Conservation (phyloP, 2,113 vertebrate species). For the Salvator merianae region DNA sequence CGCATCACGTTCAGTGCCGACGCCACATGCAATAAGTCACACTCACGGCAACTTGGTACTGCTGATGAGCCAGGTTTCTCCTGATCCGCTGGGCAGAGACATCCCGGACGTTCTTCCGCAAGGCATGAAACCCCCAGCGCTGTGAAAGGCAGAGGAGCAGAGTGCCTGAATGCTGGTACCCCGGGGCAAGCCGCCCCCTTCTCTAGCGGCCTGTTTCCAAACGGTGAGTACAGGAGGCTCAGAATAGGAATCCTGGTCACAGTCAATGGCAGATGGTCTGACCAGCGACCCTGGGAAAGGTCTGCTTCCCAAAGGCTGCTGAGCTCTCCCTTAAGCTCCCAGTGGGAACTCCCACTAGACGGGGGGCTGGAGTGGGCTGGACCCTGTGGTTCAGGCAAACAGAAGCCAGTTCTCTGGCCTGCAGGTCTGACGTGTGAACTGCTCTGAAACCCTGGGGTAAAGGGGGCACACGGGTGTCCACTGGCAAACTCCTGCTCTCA, state of each 20-base stretch:
- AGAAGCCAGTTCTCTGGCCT: no score
- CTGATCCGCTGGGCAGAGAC: conserved; percentile 71
- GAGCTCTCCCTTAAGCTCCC: no score
- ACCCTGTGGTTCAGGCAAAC: no score
- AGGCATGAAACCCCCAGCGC: conserved; percentile 73
- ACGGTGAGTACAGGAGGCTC: neutral
- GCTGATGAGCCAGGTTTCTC: conserved; percentile 77
- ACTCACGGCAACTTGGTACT: conserved; percentile 69
- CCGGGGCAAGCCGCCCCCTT: neutral
- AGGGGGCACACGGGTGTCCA: no score
- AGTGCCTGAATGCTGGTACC: neutral
- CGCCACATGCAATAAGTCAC: neutral
- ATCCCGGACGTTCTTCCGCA: conserved; percentile 70
- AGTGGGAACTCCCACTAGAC: no score
- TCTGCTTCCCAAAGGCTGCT: neutral
- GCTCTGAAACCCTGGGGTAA: no score
- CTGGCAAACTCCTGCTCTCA: neutral
- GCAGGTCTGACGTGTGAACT: no score
- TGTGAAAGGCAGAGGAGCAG: conserved; percentile 56
- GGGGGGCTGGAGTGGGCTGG: no score
- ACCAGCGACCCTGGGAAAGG: neutral
- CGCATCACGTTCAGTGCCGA: neutral
- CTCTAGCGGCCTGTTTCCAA: neutral
- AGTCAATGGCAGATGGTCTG: neutral
- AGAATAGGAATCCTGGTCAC: neutral